These are phyloP conservation scores for Laticauda laticaudata DNA, from an alignment of 2,113 vertebrate species.

Conservation along the genomic window DNA sequence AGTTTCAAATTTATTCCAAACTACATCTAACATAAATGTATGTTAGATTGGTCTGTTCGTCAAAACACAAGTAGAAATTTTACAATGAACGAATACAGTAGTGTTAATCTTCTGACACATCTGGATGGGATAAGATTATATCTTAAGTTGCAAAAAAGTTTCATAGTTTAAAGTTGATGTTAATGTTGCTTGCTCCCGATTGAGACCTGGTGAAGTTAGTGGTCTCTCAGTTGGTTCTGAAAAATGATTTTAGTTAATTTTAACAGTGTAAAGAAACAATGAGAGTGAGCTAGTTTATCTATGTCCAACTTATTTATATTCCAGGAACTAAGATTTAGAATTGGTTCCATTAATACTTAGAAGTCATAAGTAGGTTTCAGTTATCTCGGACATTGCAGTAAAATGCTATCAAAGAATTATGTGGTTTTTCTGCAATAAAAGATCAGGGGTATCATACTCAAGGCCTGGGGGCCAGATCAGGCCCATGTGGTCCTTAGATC, in stretches of 20 bases:
- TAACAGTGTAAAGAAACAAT: background rate
- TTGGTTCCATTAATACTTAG: background rate
- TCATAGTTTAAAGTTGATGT: background rate
- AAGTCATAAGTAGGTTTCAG: background rate
- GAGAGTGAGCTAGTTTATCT: background rate
- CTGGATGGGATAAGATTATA: background rate
- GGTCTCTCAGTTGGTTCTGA: background rate
- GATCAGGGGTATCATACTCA: too few relatives aligned
- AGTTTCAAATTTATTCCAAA: background rate
- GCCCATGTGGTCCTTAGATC: too few relatives aligned
- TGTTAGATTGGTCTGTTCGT: background rate
- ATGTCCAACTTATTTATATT: background rate
- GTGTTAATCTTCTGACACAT: background rate
- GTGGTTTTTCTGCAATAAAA: background rate
- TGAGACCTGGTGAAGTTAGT: background rate
- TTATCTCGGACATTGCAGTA: background rate
- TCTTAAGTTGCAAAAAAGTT: background rate
- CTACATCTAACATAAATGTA: background rate
- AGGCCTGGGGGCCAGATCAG: too few relatives aligned
- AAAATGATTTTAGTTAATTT: background rate
- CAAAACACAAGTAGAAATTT: background rate
- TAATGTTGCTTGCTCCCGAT: background rate
- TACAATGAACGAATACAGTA: background rate
- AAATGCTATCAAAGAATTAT: background rate
- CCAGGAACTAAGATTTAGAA: background rate